These are phyloP conservation scores for Cynodonichthys magdalenae DNA, from an alignment of 2,797 vertebrate species.

Conservation along the genomic window DNA sequence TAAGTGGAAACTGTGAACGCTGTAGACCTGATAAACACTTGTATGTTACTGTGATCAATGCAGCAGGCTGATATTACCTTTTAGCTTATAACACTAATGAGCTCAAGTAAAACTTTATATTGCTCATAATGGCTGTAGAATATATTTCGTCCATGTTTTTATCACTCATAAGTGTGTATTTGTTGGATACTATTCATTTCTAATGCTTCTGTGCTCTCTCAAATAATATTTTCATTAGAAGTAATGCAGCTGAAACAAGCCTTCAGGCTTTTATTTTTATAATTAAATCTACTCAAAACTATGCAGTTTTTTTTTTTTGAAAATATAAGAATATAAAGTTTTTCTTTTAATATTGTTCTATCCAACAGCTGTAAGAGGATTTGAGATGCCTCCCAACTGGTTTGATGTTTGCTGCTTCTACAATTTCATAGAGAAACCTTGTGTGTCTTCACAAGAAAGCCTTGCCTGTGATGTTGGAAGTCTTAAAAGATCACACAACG, in stretches of 20 bases:
- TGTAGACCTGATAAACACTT: neutral
- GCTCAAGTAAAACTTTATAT: neutral
- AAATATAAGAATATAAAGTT: too few species aligned
- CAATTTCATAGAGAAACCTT: too few species aligned
- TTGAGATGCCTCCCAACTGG: neutral
- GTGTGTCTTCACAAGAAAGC: neutral
- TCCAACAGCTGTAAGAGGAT: neutral
- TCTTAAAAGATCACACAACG: too few species aligned
- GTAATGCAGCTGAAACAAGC: neutral
- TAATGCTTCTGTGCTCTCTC: neutral
- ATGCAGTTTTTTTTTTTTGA: neutral
- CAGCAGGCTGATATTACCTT: neutral
- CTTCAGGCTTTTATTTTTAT: neutral
- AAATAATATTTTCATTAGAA: neutral
- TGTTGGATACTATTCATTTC: constrained; percentile 1
- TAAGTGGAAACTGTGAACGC: neutral
- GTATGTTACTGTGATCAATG: neutral
- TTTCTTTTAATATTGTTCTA: neutral
- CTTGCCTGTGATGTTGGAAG: neutral
- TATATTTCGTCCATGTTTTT: neutral
- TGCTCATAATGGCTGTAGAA: neutral
- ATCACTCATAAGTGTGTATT: neutral
- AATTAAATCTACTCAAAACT: neutral
- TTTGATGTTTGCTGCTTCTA: too few species aligned
- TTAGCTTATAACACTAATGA: neutral